phyloP scores from a whole-genome alignment of 1,140 invertebrate genomes.

The Polyergus mexicanus region DNA sequence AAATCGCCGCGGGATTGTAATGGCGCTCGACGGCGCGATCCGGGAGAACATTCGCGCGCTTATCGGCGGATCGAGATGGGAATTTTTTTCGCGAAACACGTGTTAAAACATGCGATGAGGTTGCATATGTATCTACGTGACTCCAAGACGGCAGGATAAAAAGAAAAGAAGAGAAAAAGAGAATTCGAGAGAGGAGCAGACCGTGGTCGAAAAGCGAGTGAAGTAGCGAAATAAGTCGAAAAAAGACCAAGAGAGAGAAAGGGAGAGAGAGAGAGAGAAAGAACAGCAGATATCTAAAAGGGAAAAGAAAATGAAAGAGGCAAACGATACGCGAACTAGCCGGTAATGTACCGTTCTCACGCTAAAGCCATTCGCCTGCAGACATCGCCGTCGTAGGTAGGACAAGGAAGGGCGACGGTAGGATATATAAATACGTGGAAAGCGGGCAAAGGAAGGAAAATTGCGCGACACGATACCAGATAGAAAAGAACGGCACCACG shows the following conservation, averaged over 20 bases:
- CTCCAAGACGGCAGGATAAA: neutral
- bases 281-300: neutral
- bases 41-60: constrained; percentile 60
- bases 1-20: constrained; percentile 72
- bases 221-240: neutral
- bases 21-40: constrained; percentile 58
- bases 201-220: neutral
- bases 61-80: constrained; percentile 68
- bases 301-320: constrained; percentile 17
- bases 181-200: neutral
- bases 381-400: neutral
- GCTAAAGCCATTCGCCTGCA: constrained; percentile 44
- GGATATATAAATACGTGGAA: neutral
- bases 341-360: constrained; percentile 48
- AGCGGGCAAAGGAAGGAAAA: neutral
- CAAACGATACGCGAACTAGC: constrained; percentile 46
- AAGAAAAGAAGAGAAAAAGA: neutral
- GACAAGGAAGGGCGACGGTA: neutral
- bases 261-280: constrained; percentile 12
- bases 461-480: constrained; percentile 42
- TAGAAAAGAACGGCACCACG: constrained; percentile 54
- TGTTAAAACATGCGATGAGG: constrained; percentile 74
- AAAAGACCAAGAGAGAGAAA: neutral
- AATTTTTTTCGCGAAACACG: constrained; percentile 77
- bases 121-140: constrained; percentile 47